Base-by-base conservation (phyloP, 53 echinoderm and acorn worm genomes). In the Temnopleurus reevesii region DNA sequence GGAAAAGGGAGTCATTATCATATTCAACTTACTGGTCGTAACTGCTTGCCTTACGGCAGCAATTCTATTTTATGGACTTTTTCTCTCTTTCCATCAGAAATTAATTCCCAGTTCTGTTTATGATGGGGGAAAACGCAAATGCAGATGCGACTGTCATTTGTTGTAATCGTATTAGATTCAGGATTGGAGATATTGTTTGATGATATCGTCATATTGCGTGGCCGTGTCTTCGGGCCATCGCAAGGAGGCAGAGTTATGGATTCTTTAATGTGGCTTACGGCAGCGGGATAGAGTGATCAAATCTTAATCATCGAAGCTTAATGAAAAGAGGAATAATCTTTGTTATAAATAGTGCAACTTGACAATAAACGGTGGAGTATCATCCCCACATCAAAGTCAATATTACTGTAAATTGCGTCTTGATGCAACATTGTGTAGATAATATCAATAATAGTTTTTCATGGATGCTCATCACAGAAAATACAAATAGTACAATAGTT, bases 61-160 rank as follows among this genome's bases (percentile, higher is more conserved):
- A 79, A 79, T 79, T 49, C 47, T 49, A 15, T 79, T 79, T 79
- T 79, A 79, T 79, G 49, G 79, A 28, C 79, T 47, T 79, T 47
- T 46, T 79, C 49, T 79, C 49, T 46, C 49, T 28, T 46, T 79
- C 49, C 71, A 71, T 47, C 79, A 79, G 46, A 79, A 79, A 79
- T 79, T 79, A 79, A 79, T 79, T 79, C 46, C 49, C 25, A 17
- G 49, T 30, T 71, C 79, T 5, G 49, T 79, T 49, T 46, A 29
- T 13, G 79, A 47, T 5, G 17, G 41, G 47, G 49, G 53, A 15
- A 79, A 79, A 79, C 49, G 4, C 2, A 28, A 49, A 3, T 46
- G 79, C 79, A 79, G 79, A 79, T 79, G 79, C 49, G 46, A 71
- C 71, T 71, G 71, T 71, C 71, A 71, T 71, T 71, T 71, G 71